Conservation (phyloP, 2,113 vertebrate species). For the Procavia capensis region DNA sequence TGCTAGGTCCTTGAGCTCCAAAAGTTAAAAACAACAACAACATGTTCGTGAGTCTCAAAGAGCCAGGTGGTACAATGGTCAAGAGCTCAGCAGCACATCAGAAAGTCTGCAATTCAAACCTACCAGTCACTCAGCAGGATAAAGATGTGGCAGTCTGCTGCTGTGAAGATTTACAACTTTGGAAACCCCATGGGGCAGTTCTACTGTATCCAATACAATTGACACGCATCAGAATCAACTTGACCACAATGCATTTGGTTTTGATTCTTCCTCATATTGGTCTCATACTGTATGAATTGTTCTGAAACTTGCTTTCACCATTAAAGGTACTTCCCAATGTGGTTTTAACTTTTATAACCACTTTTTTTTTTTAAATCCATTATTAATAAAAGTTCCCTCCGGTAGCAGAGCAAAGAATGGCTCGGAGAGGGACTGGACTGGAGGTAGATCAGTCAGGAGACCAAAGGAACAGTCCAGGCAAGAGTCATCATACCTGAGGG, state of each 20-base stretch:
- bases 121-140: neutral
- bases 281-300: neutral
- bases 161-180: neutral
- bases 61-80: neutral
- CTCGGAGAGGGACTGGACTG: too few species aligned
- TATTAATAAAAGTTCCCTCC: neutral
- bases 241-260: neutral
- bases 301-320: conserved; percentile 32
- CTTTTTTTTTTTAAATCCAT: neutral
- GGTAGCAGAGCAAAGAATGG: neutral
- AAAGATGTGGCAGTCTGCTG: neutral
- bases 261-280: neutral
- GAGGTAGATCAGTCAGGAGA: neutral
- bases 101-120: neutral
- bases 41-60: too few species aligned
- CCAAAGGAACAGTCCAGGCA: neutral
- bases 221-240: neutral
- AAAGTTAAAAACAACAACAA: too few species aligned
- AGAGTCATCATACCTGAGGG: neutral
- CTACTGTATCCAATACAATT: neutral
- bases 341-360: neutral
- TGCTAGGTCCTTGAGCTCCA: too few species aligned
- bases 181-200: neutral
- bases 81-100: neutral
- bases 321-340: neutral